phyloP scores from a whole-genome alignment of 2,797 vertebrate species.

The Pseudocheirus occidentalis region DNA sequence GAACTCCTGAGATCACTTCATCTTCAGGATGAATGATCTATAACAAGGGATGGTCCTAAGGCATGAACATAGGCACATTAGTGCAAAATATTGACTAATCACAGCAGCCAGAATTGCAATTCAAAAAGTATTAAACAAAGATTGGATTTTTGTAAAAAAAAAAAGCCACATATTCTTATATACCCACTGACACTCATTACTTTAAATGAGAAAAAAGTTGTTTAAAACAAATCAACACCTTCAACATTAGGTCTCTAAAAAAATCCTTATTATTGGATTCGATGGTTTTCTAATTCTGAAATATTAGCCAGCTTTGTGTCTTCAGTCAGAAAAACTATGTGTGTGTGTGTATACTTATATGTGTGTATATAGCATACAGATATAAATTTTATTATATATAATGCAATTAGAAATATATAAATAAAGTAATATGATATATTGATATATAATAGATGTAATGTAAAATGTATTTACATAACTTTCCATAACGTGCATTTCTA shows the following conservation, averaged over 20 bases:
- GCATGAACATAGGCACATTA: neutral
- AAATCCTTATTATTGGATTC: neutral
- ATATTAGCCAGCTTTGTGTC: neutral
- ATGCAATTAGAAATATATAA: neutral
- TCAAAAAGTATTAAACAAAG: neutral
- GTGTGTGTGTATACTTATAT: constrained; percentile 1
- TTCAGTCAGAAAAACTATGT: constrained; percentile 7
- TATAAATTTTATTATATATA: neutral
- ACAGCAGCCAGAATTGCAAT: neutral
- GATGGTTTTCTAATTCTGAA: neutral
- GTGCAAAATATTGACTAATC: neutral
- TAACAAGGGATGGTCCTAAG: neutral
- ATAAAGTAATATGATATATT: neutral
- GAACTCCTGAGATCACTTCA: neutral
- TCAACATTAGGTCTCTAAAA: neutral
- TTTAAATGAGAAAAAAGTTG: neutral
- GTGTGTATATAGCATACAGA: neutral
- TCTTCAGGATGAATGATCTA: neutral
- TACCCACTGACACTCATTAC: neutral
- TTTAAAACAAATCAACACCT: neutral
- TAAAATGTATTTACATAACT: neutral
- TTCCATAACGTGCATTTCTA: neutral
- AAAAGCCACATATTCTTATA: neutral
- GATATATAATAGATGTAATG: neutral
- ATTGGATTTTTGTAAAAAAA: neutral